phyloP scores from a whole-genome alignment of 2,797 vertebrate species.

The Enteromius treurensis region DNA sequence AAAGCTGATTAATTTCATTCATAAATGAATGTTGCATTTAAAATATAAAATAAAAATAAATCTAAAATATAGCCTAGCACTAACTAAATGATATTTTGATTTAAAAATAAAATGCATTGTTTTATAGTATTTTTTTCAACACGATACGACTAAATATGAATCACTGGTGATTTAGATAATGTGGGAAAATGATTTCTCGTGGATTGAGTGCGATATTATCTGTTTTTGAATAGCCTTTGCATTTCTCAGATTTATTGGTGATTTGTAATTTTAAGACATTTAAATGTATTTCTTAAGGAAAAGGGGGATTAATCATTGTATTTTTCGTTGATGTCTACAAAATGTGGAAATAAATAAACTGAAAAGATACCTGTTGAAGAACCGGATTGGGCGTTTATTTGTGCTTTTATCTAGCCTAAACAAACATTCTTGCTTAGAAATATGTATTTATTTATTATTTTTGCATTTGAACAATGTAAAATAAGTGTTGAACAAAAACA shows the following conservation, averaged over 20 bases:
- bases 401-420: background rate
- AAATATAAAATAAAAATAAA: too few relatives aligned
- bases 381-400: background rate
- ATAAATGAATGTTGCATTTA: too few relatives aligned
- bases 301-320: too few relatives aligned
- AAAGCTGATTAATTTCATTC: too few relatives aligned
- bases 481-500: background rate
- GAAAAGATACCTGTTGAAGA: conserved; percentile 16
- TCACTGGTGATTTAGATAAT: background rate
- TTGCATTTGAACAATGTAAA: background rate
- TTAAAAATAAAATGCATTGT: background rate
- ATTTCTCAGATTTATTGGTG: background rate
- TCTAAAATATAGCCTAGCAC: background rate
- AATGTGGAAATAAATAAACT: background rate
- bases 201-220: background rate
- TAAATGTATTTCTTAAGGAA: background rate
- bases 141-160: background rate
- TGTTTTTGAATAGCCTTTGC: background rate
- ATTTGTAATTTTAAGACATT: background rate
- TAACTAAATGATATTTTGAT: background rate
- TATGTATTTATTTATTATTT: too few relatives aligned
- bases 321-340: background rate
- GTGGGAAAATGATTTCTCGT: background rate
- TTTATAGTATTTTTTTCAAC: background rate
- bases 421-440: too few relatives aligned